Base-by-base conservation (phyloP, 2,888 invertebrate genomes). In the Drosophila hamatofila region DNA sequence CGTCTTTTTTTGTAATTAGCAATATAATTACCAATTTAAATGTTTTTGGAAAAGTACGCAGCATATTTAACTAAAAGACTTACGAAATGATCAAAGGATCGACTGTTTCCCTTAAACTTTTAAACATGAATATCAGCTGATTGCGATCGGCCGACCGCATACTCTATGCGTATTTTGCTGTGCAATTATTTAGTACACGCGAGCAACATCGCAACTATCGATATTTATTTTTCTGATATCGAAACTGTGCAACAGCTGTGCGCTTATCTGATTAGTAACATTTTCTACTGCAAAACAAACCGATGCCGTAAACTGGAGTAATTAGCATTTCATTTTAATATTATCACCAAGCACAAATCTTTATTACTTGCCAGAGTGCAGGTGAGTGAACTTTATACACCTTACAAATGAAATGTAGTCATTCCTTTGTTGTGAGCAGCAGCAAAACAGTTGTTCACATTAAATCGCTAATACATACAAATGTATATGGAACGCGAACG, bases 241-340 rank as follows among this genome's bases (percentile, higher is more conserved):
- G 68, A 21, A 59, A n/a, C 33, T 25, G 33, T 18, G 16, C 25
- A 70, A 54, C 77, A 78, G 77, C 78, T 77, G 57, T 73, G 57
- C 65, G 73, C 69, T 73, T 25, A 49, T 73, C 73, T 73, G 73
- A 66, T 69, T 77, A 62, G 59, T 59, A 54, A 54, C 52, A 35
- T 55, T 58, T 46, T 30, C 16, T 11, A 56, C 39, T 6, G 21
- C 41, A 49, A 55, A 37, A 41, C 56, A 65, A 62, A 54, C 58
- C 56, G 55, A 60, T 64, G 67, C 18, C 39, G 18, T 30, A 27
- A 30, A 46, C 42, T 30, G 6, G 51, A 51, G 30, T 23, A 21
- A 57, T 30, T 57, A 11, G 35, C 9, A 60, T 3, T 23, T 42
- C 1, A 35, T n/a, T 23, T 49, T 4, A 16, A 16, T 21, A 42